Base-by-base conservation (phyloP, 2,797 vertebrate species). In the Thalassophryne amazonica region DNA sequence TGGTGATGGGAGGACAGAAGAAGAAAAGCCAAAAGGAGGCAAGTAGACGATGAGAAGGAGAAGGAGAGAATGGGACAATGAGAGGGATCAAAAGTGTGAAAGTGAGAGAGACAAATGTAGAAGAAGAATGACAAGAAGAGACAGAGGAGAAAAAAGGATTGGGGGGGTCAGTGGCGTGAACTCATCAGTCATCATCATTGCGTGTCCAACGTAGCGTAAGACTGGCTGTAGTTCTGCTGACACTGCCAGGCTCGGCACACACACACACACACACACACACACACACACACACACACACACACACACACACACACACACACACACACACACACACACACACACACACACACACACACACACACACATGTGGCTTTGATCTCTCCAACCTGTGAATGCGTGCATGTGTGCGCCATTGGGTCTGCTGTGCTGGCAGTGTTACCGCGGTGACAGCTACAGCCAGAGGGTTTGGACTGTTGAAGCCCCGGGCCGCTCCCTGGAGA, bases 181-280 rank as follows among this genome's bases (percentile, higher is more conserved):
- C 71, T 80, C 81, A 85, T 86, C 84, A 78, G 81, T 86, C 81
- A 77, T 84, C 80, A 83, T 84, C 81, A 75, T 66, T 77, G 76
- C 72, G 67, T 71, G 69, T 83, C 77, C 79, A 76, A 59, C 69
- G 45, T 68, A 78, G 76, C 57, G 67, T 72, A 67, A 67, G 64
- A 57, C 69, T 74, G 72, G 60, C 65, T 54, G 56, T 21, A 60
- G 56, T 69, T 74, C 71, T 86, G 83, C 81, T 86, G 86, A 83
- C 81, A 77, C 73, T 52, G 66, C 60, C 75, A 69, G 48, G 39
- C 63, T 50, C 65, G 39, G 49, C 32, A 55, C 60, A 54, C 46
- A 41, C 40, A 57, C 62, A 59, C 60, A 42, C 68, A 43, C 28
- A 51, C 49, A 36, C 14, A 39, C 33, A 32, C 16, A 38, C 36